Conservation (phyloP, 2,888 invertebrate species). For the Meganola albula region DNA sequence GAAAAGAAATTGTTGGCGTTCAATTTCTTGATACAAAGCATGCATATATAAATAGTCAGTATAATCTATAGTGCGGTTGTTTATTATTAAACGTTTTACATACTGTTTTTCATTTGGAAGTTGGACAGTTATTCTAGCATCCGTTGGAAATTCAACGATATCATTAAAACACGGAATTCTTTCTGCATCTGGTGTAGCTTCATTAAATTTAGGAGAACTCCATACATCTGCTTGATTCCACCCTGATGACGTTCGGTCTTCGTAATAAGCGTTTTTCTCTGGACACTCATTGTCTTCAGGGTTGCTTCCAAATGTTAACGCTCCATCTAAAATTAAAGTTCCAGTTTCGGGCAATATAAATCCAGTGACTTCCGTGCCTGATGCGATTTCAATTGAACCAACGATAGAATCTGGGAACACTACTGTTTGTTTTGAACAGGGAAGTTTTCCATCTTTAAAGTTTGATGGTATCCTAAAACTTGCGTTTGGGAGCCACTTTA, state of each 20-base stretch:
- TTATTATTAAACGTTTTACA: constrained; percentile 37
- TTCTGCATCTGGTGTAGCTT: constrained; percentile 70
- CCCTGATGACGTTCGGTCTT: constrained; percentile 42
- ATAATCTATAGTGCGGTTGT: constrained; percentile 22
- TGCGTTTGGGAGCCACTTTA: constrained; percentile 57
- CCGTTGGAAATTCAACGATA: constrained; percentile 50
- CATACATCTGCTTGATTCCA: constrained; percentile 67
- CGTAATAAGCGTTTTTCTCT: constrained; percentile 44
- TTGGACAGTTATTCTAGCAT: constrained; percentile 40
- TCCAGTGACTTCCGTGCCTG: constrained; percentile 38
- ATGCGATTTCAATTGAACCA: constrained; percentile 41
- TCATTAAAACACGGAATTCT: constrained; percentile 69
- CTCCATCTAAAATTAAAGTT: constrained; percentile 51
- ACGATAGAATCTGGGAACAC: constrained; percentile 50
- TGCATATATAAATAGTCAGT: not conserved
- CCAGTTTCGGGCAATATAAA: constrained; percentile 61
- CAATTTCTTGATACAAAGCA: constrained; percentile 17
- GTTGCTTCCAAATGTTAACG: constrained; percentile 42
- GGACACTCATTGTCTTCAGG: constrained; percentile 40
- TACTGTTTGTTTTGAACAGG: constrained; percentile 60
- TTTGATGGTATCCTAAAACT: constrained; percentile 55
- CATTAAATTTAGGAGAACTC: constrained; percentile 55
- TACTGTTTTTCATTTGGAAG: constrained; percentile 45
- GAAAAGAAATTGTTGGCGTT: constrained; percentile 37
- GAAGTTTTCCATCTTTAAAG: constrained; percentile 51